Conservation (phyloP, 1,140 invertebrate genomes). For the Danaus melanippus region DNA sequence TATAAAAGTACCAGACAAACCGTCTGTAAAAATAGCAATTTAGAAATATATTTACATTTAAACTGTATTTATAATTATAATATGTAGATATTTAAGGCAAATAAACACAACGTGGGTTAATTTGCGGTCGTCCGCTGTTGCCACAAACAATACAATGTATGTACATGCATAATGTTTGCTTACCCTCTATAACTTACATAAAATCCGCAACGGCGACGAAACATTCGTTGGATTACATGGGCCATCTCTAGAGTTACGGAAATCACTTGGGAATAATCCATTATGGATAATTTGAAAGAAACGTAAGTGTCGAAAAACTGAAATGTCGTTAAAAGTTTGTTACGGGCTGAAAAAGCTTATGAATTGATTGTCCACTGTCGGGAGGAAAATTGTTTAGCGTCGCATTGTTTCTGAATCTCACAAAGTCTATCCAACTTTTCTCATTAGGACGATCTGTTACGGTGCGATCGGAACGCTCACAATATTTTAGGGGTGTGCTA, state of each 20-base stretch:
- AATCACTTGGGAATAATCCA: too few species aligned
- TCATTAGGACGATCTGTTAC: constrained; percentile 35
- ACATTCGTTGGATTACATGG: too few species aligned
- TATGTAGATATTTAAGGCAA: constrained; percentile 2
- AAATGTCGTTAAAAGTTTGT: constrained; percentile 19
- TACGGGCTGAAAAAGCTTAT: constrained; percentile 34
- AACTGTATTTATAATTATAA: not conserved
- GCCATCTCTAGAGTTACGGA: too few species aligned
- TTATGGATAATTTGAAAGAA: too few species aligned
- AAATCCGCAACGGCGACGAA: not conserved
- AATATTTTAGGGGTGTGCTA: constrained; percentile 30
- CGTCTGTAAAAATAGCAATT: constrained; percentile 8
- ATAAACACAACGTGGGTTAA: constrained; percentile 6
- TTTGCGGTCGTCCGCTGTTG: constrained; percentile 5
- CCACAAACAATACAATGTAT: constrained; percentile 8
- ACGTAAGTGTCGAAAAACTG: constrained; percentile 9
- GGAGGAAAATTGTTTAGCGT: constrained; percentile 21
- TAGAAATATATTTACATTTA: constrained; percentile 5
- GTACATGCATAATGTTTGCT: constrained; percentile 6
- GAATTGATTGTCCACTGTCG: constrained; percentile 51
- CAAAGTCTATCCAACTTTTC: constrained; percentile 55
- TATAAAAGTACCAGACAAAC: constrained; percentile 1
- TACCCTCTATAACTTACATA: constrained; percentile 1
- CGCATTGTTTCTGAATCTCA: constrained; percentile 45
- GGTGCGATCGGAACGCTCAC: constrained; percentile 38